Evolutionary conservation across 2,888 invertebrate species (phyloP), one percentile per base, ranked within the genome.

Genomic region (Aricia artaxerxes): DNA sequence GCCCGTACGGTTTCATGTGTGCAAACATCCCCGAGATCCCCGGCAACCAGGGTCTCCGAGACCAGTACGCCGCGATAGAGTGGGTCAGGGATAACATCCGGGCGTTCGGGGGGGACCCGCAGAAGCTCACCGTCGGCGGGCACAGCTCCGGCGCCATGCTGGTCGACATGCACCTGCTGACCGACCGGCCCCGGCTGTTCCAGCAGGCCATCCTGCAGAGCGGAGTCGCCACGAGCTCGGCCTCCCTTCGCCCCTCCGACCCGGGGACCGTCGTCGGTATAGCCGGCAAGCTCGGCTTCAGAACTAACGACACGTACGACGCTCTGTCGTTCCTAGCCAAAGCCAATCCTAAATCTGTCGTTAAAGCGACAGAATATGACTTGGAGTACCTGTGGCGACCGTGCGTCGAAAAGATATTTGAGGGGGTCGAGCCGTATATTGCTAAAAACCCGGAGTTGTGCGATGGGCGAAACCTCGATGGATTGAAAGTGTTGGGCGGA

Each of bases 11-110:
- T 6, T 84, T 89, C 78, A 83, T 89, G 9, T 87, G 87, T 80
- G 80, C 88, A 24, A 87, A 88, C 24, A 85, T 84, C 9, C 84
- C 89, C 86, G 84, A 89, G 88, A 83, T 85, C 1, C 82, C 85
- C 4, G 86, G 86, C 0, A 86, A 86, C 73, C 84, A 85, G 82
- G 86, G 86, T 1, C 73, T 87, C 2, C 86, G 86, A 78, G 87
- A 87, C 79, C 86, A 86, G 79, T 35, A 84, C 6, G 16, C 82
- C 6, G 87, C 86, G 31, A 57, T 87, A n/a, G 79, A 81, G 78
- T 87, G 87, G 87, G 76, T 86, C 9, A 84, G 81, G 6, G 53
- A 53, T 9, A 53, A 53, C 13, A 53, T 53, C 53, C 53, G 53
- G 13, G 53, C 53, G 53, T 85, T 86, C 73, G 85, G 85, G 6